Percentiles rank a stretch among this genome's conserved stretches.
Conservation (phyloP, 2,797 vertebrate species). For the Cyclura pinguis region DNA sequence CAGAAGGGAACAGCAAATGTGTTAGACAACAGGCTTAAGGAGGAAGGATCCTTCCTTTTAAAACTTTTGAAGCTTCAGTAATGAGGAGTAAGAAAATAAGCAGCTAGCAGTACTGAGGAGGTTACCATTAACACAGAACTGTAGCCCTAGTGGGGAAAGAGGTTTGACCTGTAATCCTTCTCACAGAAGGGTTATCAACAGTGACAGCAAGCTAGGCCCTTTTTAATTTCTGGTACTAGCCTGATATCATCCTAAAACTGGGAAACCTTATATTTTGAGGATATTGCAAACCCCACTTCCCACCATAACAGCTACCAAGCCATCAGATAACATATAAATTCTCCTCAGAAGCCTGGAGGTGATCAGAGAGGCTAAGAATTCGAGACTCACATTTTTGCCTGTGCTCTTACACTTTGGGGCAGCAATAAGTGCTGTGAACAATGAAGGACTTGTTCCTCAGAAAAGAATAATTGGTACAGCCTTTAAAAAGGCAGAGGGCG, state of each 20-base stretch:
- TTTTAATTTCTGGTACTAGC: slow-evolving; percentile 54
- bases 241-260: slow-evolving; percentile 51
- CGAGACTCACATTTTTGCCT: slow-evolving; percentile 34
- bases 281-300: slow-evolving; percentile 39
- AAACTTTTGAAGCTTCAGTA: too few species aligned
- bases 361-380: not conserved
- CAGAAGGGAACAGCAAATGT: too few species aligned
- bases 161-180: slow-evolving; percentile 49
- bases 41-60: too few species aligned
- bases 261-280: slow-evolving; percentile 62
- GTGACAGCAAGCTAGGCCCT: slow-evolving; percentile 49
- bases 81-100: not conserved
- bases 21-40: too few species aligned
- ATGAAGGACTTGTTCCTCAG: slow-evolving; percentile 61
- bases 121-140: slow-evolving; percentile 15
- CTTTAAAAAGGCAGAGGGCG: slow-evolving; percentile 34
- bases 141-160: slow-evolving; percentile 43
- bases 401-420: slow-evolving; percentile 11
- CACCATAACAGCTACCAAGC: slow-evolving; percentile 14
- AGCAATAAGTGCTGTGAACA: slow-evolving; percentile 49
- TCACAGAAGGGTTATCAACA: slow-evolving; percentile 58
- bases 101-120: slow-evolving; percentile 9
- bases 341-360: slow-evolving; percentile 23
- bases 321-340: slow-evolving; percentile 16
- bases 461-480: slow-evolving; percentile 46